phyloP scores from a whole-genome alignment of 23 tunicate species.

The Halocynthia roretzi region DNA sequence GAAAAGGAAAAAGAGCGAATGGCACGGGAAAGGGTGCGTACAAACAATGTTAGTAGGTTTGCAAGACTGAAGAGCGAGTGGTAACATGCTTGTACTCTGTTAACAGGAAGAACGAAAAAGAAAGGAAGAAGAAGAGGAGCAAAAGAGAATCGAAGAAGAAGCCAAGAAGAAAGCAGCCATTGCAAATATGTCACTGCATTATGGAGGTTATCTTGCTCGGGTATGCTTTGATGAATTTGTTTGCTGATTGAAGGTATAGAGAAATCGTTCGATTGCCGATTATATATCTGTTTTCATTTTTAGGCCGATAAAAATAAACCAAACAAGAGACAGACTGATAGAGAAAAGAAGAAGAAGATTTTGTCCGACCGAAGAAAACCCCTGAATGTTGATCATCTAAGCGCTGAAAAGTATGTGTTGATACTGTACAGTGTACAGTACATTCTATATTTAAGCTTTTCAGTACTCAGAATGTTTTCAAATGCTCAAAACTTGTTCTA shows the following conservation, averaged over 20 bases:
- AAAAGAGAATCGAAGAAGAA: slow-evolving; percentile 54
- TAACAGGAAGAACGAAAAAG: slow-evolving; percentile 85
- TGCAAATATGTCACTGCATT: slow-evolving; percentile 95
- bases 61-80: background rate
- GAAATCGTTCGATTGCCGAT: background rate
- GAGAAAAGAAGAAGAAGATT: slow-evolving; percentile 82
- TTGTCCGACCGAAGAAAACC: slow-evolving; percentile 80
- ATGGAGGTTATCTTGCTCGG: slow-evolving; percentile 88
- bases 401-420: slow-evolving; percentile 56
- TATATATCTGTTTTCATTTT: background rate
- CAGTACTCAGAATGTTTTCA: too few species aligned
- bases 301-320: slow-evolving; percentile 95
- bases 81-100: background rate
- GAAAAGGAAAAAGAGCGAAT: slow-evolving; percentile 84
- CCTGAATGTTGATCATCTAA: slow-evolving; percentile 86
- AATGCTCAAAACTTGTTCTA: too few species aligned
- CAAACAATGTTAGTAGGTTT: background rate
- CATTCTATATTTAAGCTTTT: background rate
- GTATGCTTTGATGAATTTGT: slow-evolving; percentile 31
- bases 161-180: slow-evolving; percentile 94
- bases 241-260: background rate
- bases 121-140: slow-evolving; percentile 55
- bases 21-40: slow-evolving; percentile 80
- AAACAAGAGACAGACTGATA: slow-evolving; percentile 89
- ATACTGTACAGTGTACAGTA: too few species aligned